Evolutionary conservation across 2,888 invertebrate genomes (phyloP), one percentile per base, ranked within the genome.

Genomic region (Chironomus tentans): DNA sequence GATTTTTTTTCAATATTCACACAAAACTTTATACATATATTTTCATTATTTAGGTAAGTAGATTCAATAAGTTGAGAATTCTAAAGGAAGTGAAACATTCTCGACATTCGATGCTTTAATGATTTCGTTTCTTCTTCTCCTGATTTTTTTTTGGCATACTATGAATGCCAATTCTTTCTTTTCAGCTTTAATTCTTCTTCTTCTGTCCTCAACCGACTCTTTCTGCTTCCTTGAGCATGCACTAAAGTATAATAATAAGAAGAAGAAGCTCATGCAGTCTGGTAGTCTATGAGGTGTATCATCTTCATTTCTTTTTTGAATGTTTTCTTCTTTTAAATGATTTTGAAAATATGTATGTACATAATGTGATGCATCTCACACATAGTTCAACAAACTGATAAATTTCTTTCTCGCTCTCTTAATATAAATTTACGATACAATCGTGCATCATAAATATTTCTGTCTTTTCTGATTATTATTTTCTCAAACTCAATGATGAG

Each of bases 241-340:
- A 71, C 47, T n/a, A 21, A 65, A 47, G 15, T 50, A 50, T 15
- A n/a, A 18, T 15, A 18, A 18, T 56, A 15, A 18, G 15, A 56
- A 56, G 15, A 56, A 15, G 7, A 56, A 56, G 18, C 38, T 56
- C 18, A 38, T 74, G 68, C 68, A 68, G 74, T 74, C 74, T 74
- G 74, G 15, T 21, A 22, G 68, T 74, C 74, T 74, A 65, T 68
- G 74, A 74, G 68, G 74, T 74, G 74, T 24, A 74, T 74, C 74
- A 47, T 74, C 62, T 13, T 24, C n/a, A 22, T 22, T 50, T 7
- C 12, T 62, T 18, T 21, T 65, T 22, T 65, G 21, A 21, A 21
- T 65, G 21, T 65, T 24, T 24, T 24, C 13, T 65, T 62, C 2
- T 21, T 65, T 7, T 22, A 62, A 62, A 21, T 65, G 18, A 56